phyloP scores from a whole-genome alignment of 2,113 vertebrate species.

The Pitta sordida region DNA sequence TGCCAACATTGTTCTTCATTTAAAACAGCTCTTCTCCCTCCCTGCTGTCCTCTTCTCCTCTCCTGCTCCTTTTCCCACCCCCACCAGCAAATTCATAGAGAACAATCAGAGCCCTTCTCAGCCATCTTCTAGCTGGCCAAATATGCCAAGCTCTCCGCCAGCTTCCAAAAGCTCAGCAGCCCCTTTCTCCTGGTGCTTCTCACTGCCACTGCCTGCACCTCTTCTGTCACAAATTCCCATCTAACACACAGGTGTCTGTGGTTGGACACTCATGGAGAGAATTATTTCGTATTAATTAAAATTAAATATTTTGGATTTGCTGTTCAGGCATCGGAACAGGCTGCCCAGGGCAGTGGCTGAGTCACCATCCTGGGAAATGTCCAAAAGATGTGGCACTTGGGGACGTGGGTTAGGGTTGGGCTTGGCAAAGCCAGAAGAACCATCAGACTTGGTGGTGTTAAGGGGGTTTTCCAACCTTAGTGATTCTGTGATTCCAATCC shows the following conservation, averaged over 20 bases:
- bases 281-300: not conserved
- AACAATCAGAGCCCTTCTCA: conserved; percentile 42
- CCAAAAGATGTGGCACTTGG: not conserved
- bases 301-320: not conserved
- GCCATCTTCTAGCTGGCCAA: not conserved
- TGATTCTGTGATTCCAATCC: not conserved
- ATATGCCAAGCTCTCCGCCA: not conserved
- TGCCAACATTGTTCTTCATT: conserved; percentile 64
- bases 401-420: no score
- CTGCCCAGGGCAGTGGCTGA: not conserved
- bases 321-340: not conserved
- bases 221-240: not conserved
- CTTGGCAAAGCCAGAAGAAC: not conserved
- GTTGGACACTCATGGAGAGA: not conserved
- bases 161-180: not conserved
- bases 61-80: conserved; percentile 34
- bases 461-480: not conserved
- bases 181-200: not conserved
- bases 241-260: rapidly evolving
- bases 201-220: not conserved
- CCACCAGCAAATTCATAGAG: not conserved
- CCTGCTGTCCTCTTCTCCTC: conserved; percentile 44
- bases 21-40: conserved; percentile 47
- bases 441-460: not conserved
- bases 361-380: not conserved